Conservation (phyloP, 2,797 vertebrate genomes). For the Sebastes diaconus region DNA sequence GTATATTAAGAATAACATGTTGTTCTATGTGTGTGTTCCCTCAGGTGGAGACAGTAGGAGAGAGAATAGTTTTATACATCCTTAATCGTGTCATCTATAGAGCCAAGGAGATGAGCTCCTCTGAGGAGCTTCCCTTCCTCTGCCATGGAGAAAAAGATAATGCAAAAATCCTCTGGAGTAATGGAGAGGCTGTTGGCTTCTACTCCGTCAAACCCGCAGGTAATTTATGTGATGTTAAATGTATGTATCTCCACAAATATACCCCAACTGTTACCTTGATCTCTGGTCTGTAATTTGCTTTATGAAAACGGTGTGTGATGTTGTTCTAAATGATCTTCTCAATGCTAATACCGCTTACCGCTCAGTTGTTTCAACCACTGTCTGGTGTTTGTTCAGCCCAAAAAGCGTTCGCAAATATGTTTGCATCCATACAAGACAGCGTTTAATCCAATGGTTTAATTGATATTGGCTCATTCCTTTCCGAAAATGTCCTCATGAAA, state of each 20-base stretch:
- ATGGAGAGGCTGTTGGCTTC: slow-evolving; percentile 92
- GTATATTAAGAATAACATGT: not conserved
- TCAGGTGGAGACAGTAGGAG: slow-evolving; percentile 87
- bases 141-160: slow-evolving; percentile 86
- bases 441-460: not conserved
- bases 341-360: not conserved
- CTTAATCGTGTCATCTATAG: slow-evolving; percentile 92
- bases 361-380: not conserved
- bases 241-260: not conserved
- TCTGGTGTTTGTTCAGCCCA: not conserved
- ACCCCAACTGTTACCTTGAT: not conserved
- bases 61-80: slow-evolving; percentile 90
- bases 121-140: slow-evolving; percentile 86
- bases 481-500: not conserved
- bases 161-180: slow-evolving; percentile 90
- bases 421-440: not conserved
- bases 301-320: not conserved
- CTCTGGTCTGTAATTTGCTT: not conserved
- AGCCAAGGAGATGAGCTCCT: slow-evolving; percentile 84
- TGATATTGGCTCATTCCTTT: not conserved
- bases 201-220: slow-evolving; percentile 92
- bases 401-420: not conserved
- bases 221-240: slow-evolving; percentile 55
- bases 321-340: not conserved
- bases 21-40: not conserved